Evolutionary conservation across 2,797 vertebrate genomes (phyloP).

Genomic region (Phrynocephalus guinanensis): DNA sequence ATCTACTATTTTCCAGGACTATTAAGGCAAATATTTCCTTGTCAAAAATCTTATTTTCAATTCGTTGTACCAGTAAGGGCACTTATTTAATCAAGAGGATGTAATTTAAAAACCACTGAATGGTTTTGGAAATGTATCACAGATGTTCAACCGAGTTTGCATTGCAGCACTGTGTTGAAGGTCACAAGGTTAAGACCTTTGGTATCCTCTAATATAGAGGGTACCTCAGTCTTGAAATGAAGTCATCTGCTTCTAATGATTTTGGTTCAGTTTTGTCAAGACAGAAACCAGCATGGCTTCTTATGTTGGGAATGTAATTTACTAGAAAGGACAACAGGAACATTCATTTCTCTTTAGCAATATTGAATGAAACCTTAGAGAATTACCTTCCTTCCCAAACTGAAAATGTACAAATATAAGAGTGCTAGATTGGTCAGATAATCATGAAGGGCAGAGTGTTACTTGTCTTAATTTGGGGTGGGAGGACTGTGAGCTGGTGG

Average conservation of each 20-base stretch:
- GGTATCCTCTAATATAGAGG: conserved; percentile 69
- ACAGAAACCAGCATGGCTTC: conserved; percentile 73
- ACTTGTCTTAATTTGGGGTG: conserved; percentile 31
- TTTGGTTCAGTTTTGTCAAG: conserved; percentile 69
- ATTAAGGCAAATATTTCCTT: conserved; percentile 24
- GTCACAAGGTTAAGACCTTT: conserved; percentile 71
- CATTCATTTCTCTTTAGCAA: conserved; percentile 57
- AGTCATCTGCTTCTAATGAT: conserved; percentile 71
- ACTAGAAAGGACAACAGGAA: conserved; percentile 58
- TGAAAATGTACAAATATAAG: conserved; percentile 54
- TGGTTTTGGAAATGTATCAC: conserved; percentile 58
- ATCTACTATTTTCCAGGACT: neutral
- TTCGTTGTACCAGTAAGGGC: conserved; percentile 18
- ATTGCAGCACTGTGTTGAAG: conserved; percentile 49
- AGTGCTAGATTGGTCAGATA: conserved; percentile 55
- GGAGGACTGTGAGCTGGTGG: neutral
- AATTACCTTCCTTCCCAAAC: conserved; percentile 35
- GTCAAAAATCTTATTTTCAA: conserved; percentile 29
- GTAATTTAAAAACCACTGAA: conserved; percentile 57
- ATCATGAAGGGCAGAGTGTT: conserved; percentile 44
- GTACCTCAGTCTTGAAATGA: conserved; percentile 65
- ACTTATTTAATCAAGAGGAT: conserved; percentile 36
- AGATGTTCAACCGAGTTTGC: conserved; percentile 58
- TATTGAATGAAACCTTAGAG: conserved; percentile 48
- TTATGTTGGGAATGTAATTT: conserved; percentile 64